Evolutionary conservation across 23 tunicate genomes (phyloP).

Genomic region (Botrylloides violaceus): DNA sequence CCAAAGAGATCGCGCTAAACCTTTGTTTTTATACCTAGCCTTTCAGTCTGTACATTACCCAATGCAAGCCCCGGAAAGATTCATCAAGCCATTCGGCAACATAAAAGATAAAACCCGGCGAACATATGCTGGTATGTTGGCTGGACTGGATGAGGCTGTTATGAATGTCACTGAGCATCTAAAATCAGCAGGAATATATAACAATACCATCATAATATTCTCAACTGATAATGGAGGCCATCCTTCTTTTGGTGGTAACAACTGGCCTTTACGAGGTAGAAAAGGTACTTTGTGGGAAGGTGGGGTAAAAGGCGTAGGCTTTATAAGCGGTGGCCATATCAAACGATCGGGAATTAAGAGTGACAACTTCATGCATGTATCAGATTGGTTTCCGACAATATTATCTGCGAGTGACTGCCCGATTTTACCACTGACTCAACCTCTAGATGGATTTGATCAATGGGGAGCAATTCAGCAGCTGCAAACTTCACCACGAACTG

Average conservation of each 20-base stretch:
- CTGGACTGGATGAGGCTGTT: slow-evolving; percentile 85
- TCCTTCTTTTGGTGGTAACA: slow-evolving; percentile 74
- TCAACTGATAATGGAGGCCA: slow-evolving; percentile 91
- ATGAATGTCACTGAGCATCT: slow-evolving; percentile 71
- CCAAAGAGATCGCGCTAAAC: slow-evolving; percentile 42
- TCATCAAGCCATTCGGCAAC: slow-evolving; percentile 39
- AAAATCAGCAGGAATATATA: slow-evolving; percentile 43
- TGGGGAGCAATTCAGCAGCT: slow-evolving; percentile 36
- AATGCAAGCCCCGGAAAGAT: slow-evolving; percentile 69
- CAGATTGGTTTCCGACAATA: slow-evolving; percentile 83
- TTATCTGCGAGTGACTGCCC: slow-evolving; percentile 41
- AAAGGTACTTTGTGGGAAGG: slow-evolving; percentile 91
- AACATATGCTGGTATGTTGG: slow-evolving; percentile 82
- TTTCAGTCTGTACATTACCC: slow-evolving; percentile 85
- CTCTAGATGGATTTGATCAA: slow-evolving; percentile 64
- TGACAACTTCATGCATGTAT: slow-evolving; percentile 39
- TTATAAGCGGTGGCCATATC: slow-evolving; percentile 53
- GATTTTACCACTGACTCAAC: slow-evolving; percentile 31
- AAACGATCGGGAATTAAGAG: slow-evolving; percentile 8
- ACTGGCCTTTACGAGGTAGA: slow-evolving; percentile 78
- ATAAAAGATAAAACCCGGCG: slow-evolving; percentile 56
- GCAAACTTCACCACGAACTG: slow-evolving; percentile 39
- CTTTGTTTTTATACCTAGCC: slow-evolving; percentile 70
- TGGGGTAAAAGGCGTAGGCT: slow-evolving; percentile 80
- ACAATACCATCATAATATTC: slow-evolving; percentile 69